These are phyloP conservation scores for Sitodiplosis mosellana DNA, from an alignment of 1,140 invertebrate species.

Conservation along the genomic window DNA sequence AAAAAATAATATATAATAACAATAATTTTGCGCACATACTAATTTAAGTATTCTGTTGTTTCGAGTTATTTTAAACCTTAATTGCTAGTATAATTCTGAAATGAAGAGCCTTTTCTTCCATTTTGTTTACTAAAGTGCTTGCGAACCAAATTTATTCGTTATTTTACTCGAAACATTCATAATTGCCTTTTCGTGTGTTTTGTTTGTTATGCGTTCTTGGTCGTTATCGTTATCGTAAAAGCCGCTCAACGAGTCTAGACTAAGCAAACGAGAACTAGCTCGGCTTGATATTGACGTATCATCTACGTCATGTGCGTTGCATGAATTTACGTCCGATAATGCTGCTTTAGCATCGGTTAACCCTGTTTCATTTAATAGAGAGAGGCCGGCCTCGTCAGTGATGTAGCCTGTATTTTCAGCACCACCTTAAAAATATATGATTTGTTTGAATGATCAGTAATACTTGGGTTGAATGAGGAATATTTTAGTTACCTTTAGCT, in stretches of 20 bases:
- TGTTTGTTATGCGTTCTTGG: slow-evolving; percentile 10
- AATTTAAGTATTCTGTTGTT: too few relatives aligned
- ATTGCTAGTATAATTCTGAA: too few relatives aligned
- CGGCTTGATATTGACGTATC: slow-evolving; percentile 59
- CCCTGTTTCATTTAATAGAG: slow-evolving; percentile 66
- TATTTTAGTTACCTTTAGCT: slow-evolving; percentile 25
- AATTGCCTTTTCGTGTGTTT: slow-evolving; percentile 22
- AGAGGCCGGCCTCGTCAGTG: slow-evolving; percentile 61
- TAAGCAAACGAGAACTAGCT: slow-evolving; percentile 57
- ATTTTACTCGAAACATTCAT: slow-evolving; percentile 25
- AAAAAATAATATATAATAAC: too few relatives aligned
- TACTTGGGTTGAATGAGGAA: too few relatives aligned
- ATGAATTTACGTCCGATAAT: slow-evolving; percentile 68
- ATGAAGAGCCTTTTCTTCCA: too few relatives aligned
- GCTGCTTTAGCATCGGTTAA: slow-evolving; percentile 70
- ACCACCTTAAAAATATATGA: slow-evolving; percentile 28
- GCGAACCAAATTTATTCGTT: slow-evolving; percentile 22
- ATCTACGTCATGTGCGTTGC: slow-evolving; percentile 54
- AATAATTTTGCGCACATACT: too few relatives aligned
- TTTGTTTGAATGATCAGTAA: too few relatives aligned
- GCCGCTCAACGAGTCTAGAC: slow-evolving; percentile 56
- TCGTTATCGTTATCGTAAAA: slow-evolving; percentile 50
- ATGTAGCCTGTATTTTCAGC: slow-evolving; percentile 62
- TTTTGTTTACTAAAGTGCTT: neutral
- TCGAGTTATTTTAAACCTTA: too few relatives aligned